These are phyloP conservation scores for Luperina testacea DNA, from an alignment of 2,888 invertebrate species.

Conservation along the genomic window DNA sequence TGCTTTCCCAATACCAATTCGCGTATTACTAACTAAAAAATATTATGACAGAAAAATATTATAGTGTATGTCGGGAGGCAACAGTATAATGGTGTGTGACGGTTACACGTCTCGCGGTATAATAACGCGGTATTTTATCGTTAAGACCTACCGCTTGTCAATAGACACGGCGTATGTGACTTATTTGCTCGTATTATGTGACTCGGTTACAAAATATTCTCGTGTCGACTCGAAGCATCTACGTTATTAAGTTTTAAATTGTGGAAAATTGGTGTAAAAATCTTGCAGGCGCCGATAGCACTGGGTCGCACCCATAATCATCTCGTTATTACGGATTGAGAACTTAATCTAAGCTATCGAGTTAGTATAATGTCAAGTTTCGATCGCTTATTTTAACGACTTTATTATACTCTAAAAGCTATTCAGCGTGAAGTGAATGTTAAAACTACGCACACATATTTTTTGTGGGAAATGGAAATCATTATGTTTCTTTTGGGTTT, in stretches of 20 bases:
- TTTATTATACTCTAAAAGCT: constrained; percentile 37
- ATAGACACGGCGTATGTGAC: constrained; percentile 63
- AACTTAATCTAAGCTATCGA: constrained; percentile 47
- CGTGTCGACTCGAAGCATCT: constrained; percentile 37
- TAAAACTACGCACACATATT: constrained; percentile 13
- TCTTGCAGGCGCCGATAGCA: constrained; percentile 13
- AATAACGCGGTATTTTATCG: constrained; percentile 67
- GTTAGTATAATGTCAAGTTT: constrained; percentile 29
- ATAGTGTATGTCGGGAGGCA: constrained; percentile 23
- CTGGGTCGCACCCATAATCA: constrained; percentile 34
- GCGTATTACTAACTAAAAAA: constrained; percentile 10
- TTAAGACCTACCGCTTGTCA: constrained; percentile 67
- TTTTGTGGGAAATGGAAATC: not conserved
- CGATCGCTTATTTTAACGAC: constrained; percentile 45
- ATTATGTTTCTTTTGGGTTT: not conserved
- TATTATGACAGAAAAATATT: constrained; percentile 20
- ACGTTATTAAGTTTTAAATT: constrained; percentile 48
- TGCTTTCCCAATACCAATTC: not conserved
- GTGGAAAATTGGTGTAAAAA: constrained; percentile 46
- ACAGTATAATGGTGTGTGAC: constrained; percentile 50
- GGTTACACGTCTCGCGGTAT: constrained; percentile 50
- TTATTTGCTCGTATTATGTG: constrained; percentile 66
- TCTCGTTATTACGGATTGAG: constrained; percentile 44
- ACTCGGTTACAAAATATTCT: constrained; percentile 61
- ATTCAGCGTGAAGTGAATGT: constrained; percentile 37